Base-by-base conservation (phyloP, 2,797 vertebrate genomes). In the Gouania willdenowi region DNA sequence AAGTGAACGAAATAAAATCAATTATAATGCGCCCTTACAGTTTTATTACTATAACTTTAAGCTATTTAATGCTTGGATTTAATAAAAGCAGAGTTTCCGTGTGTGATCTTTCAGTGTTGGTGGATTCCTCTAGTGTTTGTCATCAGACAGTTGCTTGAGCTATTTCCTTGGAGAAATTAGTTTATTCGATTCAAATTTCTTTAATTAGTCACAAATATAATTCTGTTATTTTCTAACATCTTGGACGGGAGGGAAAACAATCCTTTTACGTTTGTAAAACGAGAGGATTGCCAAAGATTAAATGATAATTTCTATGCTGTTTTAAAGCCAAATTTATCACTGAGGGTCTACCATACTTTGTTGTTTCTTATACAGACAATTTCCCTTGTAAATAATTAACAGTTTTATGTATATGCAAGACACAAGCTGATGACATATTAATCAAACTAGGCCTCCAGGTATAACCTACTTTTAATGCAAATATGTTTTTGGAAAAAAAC, bases 181-280 rank as follows among this genome's bases (percentile, higher is more conserved):
- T 66, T 60, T 25, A 75, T 80, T 82, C 75, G 67, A 47, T 79
- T 73, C 59, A 56, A 63, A 74, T 79, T 82, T 56, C 73, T 80
- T 79, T 81, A 87, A 87, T 87, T 82, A 85, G 72, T 67, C 56
- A 50, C 67, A 78, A 66, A 78, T 66, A 75, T 67, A 60, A 71
- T 64, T 85, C 63, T 21, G 45, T 64, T 75, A 60, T 76, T 77
- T 82, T 71, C 51, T 65, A 69, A 75, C 52, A 69, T 60, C 40
- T 65, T 72, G 40, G 49, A 75, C 26, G 17, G 50, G 0, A 27
- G 41, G 41, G 26, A 28, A 51, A 61, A 50, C 37, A 37, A 37
- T 55, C 36, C 41, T 86, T 79, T 78, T 41, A 71, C 80, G 66
- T 77, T 51, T 49, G 41, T 31, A 39, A 62, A 58, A 44, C 42